Percentiles rank a stretch among this genome's conserved stretches.
phyloP scores from a whole-genome alignment of 2,797 vertebrate species.

The Passerculus sandwichensis region DNA sequence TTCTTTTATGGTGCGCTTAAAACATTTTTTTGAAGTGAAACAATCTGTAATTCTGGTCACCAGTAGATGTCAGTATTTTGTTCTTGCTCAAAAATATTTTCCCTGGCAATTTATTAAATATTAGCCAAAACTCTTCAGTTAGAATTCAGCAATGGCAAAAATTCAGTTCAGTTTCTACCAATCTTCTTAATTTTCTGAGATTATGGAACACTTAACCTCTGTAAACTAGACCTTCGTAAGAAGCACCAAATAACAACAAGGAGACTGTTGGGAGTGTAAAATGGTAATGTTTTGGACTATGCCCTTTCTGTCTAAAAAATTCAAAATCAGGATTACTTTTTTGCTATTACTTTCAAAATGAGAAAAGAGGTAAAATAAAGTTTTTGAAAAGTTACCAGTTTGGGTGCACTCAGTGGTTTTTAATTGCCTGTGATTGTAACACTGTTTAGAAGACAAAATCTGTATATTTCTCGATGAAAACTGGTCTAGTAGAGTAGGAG shows the following conservation, averaged over 20 bases:
- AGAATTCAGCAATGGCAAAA: not conserved
- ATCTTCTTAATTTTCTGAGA: not conserved
- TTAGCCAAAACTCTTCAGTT: not conserved
- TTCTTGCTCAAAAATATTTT: not conserved
- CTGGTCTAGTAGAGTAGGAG: not conserved
- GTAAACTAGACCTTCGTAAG: not conserved
- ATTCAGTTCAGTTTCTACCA: not conserved
- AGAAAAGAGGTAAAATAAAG: not conserved
- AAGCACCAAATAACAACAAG: not conserved
- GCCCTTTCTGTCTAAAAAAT: not conserved
- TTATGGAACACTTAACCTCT: not conserved
- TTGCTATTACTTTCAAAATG: not conserved
- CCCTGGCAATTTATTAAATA: not conserved
- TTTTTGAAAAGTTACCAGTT: not conserved
- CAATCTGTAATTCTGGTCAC: not conserved
- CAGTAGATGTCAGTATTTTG: constrained; percentile 71
- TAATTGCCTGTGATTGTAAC: not conserved
- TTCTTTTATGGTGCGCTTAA: not conserved
- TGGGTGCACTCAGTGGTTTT: not conserved
- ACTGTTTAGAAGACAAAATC: not conserved
- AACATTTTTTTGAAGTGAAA: not conserved
- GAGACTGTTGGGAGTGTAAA: not conserved
- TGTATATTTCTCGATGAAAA: not conserved
- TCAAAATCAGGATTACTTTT: not conserved
- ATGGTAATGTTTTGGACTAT: not conserved